Base-by-base conservation (phyloP, 2,888 invertebrate genomes). In the Phragmatobia fuliginosa region DNA sequence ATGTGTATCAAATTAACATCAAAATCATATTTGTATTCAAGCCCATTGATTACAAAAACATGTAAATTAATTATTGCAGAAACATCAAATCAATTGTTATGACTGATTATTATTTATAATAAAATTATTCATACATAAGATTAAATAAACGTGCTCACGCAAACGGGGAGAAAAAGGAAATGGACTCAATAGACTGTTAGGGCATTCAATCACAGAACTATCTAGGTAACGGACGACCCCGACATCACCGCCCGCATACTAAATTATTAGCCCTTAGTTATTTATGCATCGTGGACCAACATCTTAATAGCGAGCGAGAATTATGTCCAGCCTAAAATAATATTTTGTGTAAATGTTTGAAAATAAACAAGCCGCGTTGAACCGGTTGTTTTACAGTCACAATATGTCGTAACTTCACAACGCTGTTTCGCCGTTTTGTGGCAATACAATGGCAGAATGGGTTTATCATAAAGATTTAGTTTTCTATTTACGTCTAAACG, bases 301-400 rank as follows among this genome's bases (percentile, higher is more conserved):
- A 93, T 94, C 94, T 94, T 94, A 94, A 94, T 94, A 91, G 94
- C 90, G 78, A 86, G 83, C 81, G 84, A 83, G 92, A 94, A 90
- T 93, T 92, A 94, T 90, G 93, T 93, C 91, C 92, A 92, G 87
- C 94, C 94, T 94, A 93, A 94, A 94, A 94, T 93, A 94, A 94
- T 94, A 94, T 94, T 94, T 94, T 92, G 93, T 89, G 91, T 92
- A 92, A 94, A 93, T 92, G 91, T 92, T 94, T 90, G 91, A 91
- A 93, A 93, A 92, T 93, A 94, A 94, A 94, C 93, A 92, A 91
- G 81, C 87, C 80, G 85, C 81, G 87, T 86, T 85, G 80, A 85
- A 87, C 80, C 85, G 83, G 86, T 81, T 89, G 85, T 84, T 92
- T 92, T 90, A 90, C 85, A 85, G 84, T 87, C 80, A 84, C 86